Evolutionary conservation across 2,113 vertebrate species (phyloP).

Genomic region (Callithrix jacchus): DNA sequence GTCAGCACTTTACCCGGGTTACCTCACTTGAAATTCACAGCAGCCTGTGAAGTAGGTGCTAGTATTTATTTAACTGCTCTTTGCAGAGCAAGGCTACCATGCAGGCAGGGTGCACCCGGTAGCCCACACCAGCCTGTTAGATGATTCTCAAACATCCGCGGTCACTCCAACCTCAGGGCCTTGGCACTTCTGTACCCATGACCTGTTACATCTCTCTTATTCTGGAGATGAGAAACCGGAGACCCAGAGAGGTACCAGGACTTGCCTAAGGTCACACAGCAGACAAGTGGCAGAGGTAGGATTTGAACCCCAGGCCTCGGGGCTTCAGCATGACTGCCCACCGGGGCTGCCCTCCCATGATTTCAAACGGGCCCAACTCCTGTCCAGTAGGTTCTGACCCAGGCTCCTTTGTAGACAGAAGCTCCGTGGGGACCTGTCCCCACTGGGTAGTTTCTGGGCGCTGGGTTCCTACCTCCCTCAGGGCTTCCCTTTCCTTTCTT

Average conservation of each 20-base stretch:
- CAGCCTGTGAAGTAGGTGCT: not conserved
- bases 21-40: not conserved
- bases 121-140: too few species aligned
- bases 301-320: not conserved
- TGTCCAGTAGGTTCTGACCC: not conserved
- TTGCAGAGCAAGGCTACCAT: too few species aligned
- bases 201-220: not conserved
- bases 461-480: not conserved
- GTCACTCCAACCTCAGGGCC: too few species aligned
- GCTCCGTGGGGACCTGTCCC: not conserved
- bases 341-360: not conserved
- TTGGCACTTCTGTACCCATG: too few species aligned
- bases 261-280: not conserved
- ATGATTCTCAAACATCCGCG: too few species aligned
- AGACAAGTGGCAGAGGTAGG: not conserved
- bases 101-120: too few species aligned
- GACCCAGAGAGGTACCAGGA: not conserved
- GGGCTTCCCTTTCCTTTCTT: not conserved
- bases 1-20: fast-evolving
- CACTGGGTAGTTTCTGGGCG: not conserved
- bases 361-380: not conserved
- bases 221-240: not conserved
- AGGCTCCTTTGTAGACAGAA: not conserved
- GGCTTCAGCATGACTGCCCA: not conserved
- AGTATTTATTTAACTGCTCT: too few species aligned